Conservation (phyloP, 2,888 invertebrate genomes). For the Tricholauxania praeusta region DNA sequence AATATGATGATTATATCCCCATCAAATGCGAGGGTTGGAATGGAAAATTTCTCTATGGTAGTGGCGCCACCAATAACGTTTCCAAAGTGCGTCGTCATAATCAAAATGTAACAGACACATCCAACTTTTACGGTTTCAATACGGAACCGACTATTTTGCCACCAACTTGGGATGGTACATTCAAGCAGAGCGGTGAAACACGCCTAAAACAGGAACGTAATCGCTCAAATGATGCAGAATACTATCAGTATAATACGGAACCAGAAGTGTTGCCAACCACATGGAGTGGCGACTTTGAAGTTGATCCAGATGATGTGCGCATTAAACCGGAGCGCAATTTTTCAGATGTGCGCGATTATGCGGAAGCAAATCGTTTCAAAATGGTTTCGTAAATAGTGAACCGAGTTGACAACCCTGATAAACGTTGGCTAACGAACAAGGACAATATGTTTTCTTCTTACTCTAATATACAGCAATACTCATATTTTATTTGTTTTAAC, state of each 20-base stretch:
- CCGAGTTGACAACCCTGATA: not conserved
- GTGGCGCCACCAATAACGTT: slow-evolving; percentile 60
- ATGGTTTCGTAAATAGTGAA: slow-evolving; percentile 48
- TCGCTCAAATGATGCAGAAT: slow-evolving; percentile 63
- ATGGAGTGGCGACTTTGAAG: slow-evolving; percentile 65
- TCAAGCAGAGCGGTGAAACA: slow-evolving; percentile 60
- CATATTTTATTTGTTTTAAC: too few species aligned
- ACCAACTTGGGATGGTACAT: slow-evolving; percentile 66
- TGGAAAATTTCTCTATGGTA: slow-evolving; percentile 63
- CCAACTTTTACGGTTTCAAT: slow-evolving; percentile 63
- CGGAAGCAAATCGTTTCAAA: slow-evolving; percentile 62
- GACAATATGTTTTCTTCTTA: not conserved
- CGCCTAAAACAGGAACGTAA: slow-evolving; percentile 61
- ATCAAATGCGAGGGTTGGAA: slow-evolving; percentile 68
- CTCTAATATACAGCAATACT: too few species aligned
- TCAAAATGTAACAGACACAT: slow-evolving; percentile 63
- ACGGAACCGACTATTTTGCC: slow-evolving; percentile 64
- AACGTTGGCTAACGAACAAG: not conserved
- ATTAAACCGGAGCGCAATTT: slow-evolving; percentile 64
- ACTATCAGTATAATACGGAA: slow-evolving; percentile 60
- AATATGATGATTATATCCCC: slow-evolving; percentile 65
- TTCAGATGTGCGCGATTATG: slow-evolving; percentile 65
- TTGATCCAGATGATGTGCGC: slow-evolving; percentile 65
- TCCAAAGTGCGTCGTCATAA: slow-evolving; percentile 64
- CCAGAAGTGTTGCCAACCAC: slow-evolving; percentile 61